Evolutionary conservation across 2,113 vertebrate species (phyloP), one percentile per base, ranked within the genome.

Genomic region (Stomatorhinus ivindoensis): DNA sequence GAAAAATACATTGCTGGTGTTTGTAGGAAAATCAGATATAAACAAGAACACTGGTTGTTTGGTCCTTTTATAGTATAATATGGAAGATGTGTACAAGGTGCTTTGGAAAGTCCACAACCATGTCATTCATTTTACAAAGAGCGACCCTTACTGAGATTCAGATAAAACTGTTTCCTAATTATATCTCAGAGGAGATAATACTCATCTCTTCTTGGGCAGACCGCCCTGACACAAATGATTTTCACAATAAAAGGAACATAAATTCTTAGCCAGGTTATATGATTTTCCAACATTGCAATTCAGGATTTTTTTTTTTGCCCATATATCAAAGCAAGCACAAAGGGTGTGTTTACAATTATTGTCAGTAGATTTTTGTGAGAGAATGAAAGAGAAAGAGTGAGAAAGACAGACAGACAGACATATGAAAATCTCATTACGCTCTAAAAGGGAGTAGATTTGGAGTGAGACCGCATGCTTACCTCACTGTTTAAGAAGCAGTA

Each of bases 401-500:
- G n/a, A 9, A 0, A 65, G 24, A 65, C 2, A 65, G n/a, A 58
- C 4, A 58, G 53, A 61, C 17, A 31, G 58, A 47, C 55, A 27
- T 4, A 46, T 13, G 24, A 24, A 10, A 69, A 65, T 24, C 31
- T 31, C 31, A 87, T 31, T 44, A 17, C 11, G 31, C 6, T 21
- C 42, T 21, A 84, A 39, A n/a, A 9, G 85, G 46, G n/a, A 55
- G 50, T 4, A 21, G 8, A 55, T n/a, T 44, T 31, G 73, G 17
- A 53, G 21, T n/a, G 10, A 24, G 88, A 89, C 47, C 2, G 1
- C 24, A 13, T 80, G 58, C 97, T 95, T 91, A 97, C 97, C 96
- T 97, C 97, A 0, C 96, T 96, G 91, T 97, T 97, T 93, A 97
- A 91, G 93, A 97, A 97, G 90, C 97, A 97, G 93, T 97, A 97